Evolutionary conservation across 1,140 invertebrate species (phyloP).

Genomic region (Drosophila pachea): DNA sequence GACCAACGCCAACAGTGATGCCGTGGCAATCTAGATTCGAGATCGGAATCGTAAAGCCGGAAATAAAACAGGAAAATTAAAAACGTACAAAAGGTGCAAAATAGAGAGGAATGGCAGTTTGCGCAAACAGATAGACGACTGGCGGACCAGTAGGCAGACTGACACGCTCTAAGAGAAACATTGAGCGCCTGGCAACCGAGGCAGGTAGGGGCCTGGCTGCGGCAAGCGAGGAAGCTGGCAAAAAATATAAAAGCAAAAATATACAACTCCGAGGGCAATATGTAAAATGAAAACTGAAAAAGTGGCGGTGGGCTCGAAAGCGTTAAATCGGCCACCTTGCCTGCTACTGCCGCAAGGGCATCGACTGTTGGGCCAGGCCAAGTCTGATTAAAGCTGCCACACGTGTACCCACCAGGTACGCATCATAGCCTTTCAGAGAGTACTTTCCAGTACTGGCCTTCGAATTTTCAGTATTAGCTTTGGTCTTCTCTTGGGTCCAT

Average conservation of each 20-base stretch:
- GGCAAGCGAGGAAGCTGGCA: constrained; percentile 49
- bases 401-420: not conserved
- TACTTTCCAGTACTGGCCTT: not conserved
- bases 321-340: constrained; percentile 32
- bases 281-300: constrained; percentile 71
- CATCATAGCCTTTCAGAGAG: not conserved
- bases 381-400: constrained; percentile 44
- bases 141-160: constrained; percentile 47
- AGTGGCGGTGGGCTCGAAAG: constrained; percentile 32
- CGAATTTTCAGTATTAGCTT: constrained; percentile 1
- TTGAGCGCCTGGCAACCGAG: constrained; percentile 34
- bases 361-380: constrained; percentile 21
- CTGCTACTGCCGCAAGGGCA: constrained; percentile 31
- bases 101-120: constrained; percentile 55
- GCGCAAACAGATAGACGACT: constrained; percentile 60
- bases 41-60: constrained; percentile 78
- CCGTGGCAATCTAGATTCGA: constrained; percentile 75
- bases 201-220: constrained; percentile 32
- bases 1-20: constrained; percentile 39
- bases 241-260: constrained; percentile 56
- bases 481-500: too few relatives aligned
- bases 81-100: constrained; percentile 79
- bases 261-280: constrained; percentile 73
- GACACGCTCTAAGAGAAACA: constrained; percentile 55
- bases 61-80: constrained; percentile 79